These are phyloP conservation scores for Xenopus laevis DNA, from an alignment of 2,113 vertebrate genomes.

Conservation along the genomic window DNA sequence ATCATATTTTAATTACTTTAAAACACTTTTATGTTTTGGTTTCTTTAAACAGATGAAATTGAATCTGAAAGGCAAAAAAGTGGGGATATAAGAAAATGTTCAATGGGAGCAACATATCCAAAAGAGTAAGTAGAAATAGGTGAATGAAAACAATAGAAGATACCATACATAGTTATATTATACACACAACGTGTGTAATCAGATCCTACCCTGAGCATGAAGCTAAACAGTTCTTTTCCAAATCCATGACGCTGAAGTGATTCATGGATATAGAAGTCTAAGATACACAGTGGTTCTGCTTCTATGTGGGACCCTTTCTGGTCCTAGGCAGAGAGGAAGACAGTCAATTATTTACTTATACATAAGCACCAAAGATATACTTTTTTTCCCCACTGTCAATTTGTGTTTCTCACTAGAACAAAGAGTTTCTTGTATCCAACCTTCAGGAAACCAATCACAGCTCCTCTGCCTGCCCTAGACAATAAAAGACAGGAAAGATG, in stretches of 20 bases:
- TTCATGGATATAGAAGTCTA: constrained; percentile 85
- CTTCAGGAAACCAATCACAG: constrained; percentile 81
- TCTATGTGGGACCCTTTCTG: constrained; percentile 77
- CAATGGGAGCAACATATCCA: no score
- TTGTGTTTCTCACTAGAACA: constrained; percentile 73
- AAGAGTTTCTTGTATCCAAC: constrained; percentile 89
- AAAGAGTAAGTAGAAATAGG: no score
- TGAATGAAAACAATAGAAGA: no score
- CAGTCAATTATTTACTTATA: not conserved
- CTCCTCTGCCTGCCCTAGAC: constrained; percentile 65
- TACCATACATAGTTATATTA: no score
- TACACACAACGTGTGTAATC: no score
- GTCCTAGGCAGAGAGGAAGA: constrained; percentile 61
- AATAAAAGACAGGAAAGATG: not conserved
- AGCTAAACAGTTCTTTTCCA: constrained; percentile 78
- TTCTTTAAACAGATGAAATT: no score
- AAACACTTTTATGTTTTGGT: no score
- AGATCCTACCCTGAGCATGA: constrained; percentile 76
- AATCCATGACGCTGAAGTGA: constrained; percentile 81
- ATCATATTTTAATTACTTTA: no score
- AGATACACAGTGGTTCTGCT: constrained; percentile 80
- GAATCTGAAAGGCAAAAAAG: no score
- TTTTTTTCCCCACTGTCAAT: not conserved
- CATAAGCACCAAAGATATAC: not conserved
- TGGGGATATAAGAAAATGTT: no score